Base-by-base conservation (phyloP, 2,888 invertebrate genomes). In the Amphiduros pacificus region DNA sequence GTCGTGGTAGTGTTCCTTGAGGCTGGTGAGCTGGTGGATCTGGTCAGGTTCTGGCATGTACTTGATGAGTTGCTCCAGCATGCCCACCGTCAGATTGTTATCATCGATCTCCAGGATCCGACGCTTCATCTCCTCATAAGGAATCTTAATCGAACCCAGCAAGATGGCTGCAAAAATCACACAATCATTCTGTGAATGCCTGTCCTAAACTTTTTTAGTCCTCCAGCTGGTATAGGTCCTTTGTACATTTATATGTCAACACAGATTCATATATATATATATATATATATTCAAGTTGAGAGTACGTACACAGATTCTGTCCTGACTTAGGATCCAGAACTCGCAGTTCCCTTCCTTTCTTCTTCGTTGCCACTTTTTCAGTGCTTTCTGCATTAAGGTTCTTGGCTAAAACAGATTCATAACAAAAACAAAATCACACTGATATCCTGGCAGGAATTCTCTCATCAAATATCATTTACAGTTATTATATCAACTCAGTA, bases 241-340 rank as follows among this genome's bases (percentile, higher is more conserved):
- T n/a, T n/a, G n/a, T n/a, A n/a, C n/a, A n/a, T n/a, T n/a, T n/a
- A n/a, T n/a, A n/a, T n/a, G n/a, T n/a, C n/a, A n/a, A n/a, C n/a
- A n/a, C n/a, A n/a, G n/a, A n/a, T n/a, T n/a, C n/a, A n/a, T n/a
- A n/a, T n/a, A n/a, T n/a, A n/a, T n/a, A n/a, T n/a, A n/a, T n/a
- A n/a, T n/a, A n/a, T n/a, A n/a, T 49, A 20, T 49, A 49, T 49
- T 9, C 6, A 20, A 20, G 11, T n/a, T n/a, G 11, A 40, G 9
- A n/a, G n/a, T 14, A 74, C 79, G 73, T 73, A 81, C 81, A 80
- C 24, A 98, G 88, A 84, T 94, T 97, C 85, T 98, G 97, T 0
- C 94, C 96, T 0, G 93, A 87, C 82, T 97, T 98, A 17, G 90
- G 87, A 82, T 98, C 97, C 17, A 98, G 84, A 1, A 98, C 94